Percentiles rank a stretch among this genome's conserved stretches.
Conservation (phyloP, 2,797 vertebrate species). For the Sebastes minor region DNA sequence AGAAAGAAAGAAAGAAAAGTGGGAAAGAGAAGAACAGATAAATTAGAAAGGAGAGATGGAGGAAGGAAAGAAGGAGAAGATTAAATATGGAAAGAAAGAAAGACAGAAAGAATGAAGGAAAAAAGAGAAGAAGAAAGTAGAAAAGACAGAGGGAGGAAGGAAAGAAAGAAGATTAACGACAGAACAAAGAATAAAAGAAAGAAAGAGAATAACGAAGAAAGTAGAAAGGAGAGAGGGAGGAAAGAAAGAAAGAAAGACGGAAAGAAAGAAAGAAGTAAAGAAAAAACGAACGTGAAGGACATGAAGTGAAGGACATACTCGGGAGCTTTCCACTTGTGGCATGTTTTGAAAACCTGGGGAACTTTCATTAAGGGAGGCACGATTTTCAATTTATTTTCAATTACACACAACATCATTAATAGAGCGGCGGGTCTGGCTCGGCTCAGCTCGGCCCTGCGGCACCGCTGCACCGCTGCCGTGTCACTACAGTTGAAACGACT, state of each 20-base stretch:
- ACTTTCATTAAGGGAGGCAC: slow-evolving; percentile 21
- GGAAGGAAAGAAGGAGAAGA: too few relatives aligned
- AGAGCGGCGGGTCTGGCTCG: slow-evolving; percentile 10
- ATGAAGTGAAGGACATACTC: not conserved
- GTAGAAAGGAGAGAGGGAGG: not conserved
- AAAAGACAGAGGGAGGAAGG: too few relatives aligned
- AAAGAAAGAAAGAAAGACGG: too few relatives aligned
- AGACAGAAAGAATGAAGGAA: too few relatives aligned
- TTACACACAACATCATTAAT: slow-evolving; percentile 57
- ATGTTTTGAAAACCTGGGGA: slow-evolving; percentile 16
- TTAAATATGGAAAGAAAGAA: too few relatives aligned
- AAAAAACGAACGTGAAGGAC: not conserved
- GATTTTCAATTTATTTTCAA: slow-evolving; percentile 69
- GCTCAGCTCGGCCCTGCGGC: slow-evolving; percentile 27
- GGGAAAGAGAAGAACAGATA: too few relatives aligned
- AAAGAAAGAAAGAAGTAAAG: not conserved
- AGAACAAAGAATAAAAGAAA: too few relatives aligned
- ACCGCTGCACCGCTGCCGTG: slow-evolving; percentile 34
- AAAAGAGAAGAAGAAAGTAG: too few relatives aligned
- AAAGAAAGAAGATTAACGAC: too few relatives aligned
- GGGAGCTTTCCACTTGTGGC: not conserved
- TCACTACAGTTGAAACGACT: slow-evolving; percentile 36
- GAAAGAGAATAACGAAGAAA: too few relatives aligned
- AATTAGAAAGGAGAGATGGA: too few relatives aligned
- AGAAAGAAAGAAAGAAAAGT: too few relatives aligned